phyloP scores from a whole-genome alignment of 2,888 invertebrate genomes.

The Trachelus iudaicus region DNA sequence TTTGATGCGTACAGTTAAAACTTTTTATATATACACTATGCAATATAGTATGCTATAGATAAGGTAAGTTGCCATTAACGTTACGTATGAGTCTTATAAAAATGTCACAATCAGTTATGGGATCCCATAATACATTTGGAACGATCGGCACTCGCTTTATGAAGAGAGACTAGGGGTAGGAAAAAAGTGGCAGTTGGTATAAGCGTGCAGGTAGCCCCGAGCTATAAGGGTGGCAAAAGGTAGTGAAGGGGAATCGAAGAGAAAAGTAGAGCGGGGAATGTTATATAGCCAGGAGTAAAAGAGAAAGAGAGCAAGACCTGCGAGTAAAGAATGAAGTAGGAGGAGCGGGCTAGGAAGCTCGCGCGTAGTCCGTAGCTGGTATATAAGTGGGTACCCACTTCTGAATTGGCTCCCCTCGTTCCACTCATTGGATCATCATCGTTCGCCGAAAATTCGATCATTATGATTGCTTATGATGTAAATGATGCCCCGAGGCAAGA shows the following conservation, averaged over 20 bases:
- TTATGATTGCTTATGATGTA: constrained; percentile 70
- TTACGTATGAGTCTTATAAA: no score
- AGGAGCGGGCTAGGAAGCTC: constrained; percentile 11
- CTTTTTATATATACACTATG: no score
- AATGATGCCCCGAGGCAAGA: constrained; percentile 70
- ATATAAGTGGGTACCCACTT: constrained; percentile 63
- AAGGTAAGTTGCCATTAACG: no score
- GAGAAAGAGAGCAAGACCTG: constrained; percentile 27
- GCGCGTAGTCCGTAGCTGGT: constrained; percentile 46
- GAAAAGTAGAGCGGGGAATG: constrained; percentile 45
- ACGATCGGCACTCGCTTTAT: no score
- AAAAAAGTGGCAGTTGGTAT: constrained; percentile 50
- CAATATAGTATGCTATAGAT: no score
- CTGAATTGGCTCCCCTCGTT: constrained; percentile 63
- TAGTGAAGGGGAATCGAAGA: constrained; percentile 32
- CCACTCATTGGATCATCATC: constrained; percentile 65
- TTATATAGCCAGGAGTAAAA: constrained; percentile 21
- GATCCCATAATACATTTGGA: no score
- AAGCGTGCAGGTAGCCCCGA: constrained; percentile 56
- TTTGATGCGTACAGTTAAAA: no score
- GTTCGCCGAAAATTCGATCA: constrained; percentile 65
- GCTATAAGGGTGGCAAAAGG: constrained; percentile 35
- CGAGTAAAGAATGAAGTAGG: no score
- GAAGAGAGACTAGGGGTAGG: constrained; percentile 1
- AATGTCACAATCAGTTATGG: no score